These are phyloP conservation scores for Aporophyla nigra DNA, from an alignment of 2,888 invertebrate species.

Conservation along the genomic window DNA sequence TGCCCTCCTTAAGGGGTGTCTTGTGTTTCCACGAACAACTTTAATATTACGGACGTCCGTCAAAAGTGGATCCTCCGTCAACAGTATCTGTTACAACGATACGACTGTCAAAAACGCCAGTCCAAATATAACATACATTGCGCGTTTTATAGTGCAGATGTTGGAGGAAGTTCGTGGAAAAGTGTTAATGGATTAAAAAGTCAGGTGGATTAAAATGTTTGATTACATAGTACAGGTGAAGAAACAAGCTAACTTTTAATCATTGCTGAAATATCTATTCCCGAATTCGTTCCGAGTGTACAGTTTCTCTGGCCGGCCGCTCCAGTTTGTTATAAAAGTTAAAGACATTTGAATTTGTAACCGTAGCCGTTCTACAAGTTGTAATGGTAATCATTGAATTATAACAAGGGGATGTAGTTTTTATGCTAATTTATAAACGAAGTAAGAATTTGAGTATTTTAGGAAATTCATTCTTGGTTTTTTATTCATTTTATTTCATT, in stretches of 20 bases:
- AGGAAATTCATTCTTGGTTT: too few relatives aligned
- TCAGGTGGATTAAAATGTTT: neutral
- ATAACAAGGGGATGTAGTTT: slow-evolving; percentile 49
- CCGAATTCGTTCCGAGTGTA: slow-evolving; percentile 59
- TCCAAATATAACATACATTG: slow-evolving; percentile 9
- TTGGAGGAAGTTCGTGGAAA: neutral
- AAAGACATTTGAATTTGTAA: slow-evolving; percentile 64
- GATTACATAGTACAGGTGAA: slow-evolving; percentile 23
- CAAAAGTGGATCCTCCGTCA: slow-evolving; percentile 52
- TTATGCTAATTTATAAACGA: slow-evolving; percentile 52
- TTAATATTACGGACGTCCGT: slow-evolving; percentile 63
- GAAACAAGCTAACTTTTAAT: slow-evolving; percentile 62
- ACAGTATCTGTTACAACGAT: slow-evolving; percentile 38
- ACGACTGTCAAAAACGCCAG: slow-evolving; percentile 2
- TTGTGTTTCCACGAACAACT: slow-evolving; percentile 54
- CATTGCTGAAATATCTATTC: slow-evolving; percentile 66
- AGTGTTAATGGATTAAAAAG: slow-evolving; percentile 18
- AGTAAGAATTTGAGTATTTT: neutral
- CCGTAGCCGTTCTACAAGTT: slow-evolving; percentile 46
- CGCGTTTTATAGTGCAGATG: neutral
- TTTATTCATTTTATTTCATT: too few relatives aligned
- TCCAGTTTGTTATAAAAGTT: slow-evolving; percentile 62
- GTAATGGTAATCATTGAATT: slow-evolving; percentile 61
- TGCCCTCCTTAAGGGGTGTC: slow-evolving; percentile 42
- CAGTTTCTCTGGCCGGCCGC: slow-evolving; percentile 45